phyloP scores from a whole-genome alignment of 1,140 invertebrate species.

The Orchestia grillus region DNA sequence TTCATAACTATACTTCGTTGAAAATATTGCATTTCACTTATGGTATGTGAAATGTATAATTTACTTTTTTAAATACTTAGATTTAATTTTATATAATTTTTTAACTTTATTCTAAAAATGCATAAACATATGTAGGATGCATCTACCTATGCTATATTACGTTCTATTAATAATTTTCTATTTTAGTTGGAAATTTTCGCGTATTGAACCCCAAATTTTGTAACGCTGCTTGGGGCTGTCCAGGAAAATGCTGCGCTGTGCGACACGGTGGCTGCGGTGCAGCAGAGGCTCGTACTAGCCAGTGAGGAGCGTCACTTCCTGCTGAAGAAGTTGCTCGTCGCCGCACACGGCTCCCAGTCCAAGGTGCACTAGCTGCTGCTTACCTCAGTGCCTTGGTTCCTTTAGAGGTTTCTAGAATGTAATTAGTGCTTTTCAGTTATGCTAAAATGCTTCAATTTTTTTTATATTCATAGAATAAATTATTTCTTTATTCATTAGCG shows the following conservation, averaged over 20 bases:
- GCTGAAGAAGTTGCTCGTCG: not conserved
- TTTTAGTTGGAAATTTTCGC: not conserved
- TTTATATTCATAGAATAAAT: not conserved
- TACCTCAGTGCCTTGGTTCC: not conserved
- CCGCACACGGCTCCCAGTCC: not conserved
- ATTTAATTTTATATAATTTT: too few species aligned
- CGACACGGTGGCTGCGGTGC: not conserved
- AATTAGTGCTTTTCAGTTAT: not conserved
- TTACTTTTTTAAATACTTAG: too few species aligned
- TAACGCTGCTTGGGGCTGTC: not conserved
- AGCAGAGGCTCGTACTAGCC: conserved; percentile 21
- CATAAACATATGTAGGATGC: too few species aligned
- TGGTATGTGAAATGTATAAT: too few species aligned
- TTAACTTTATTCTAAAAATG: too few species aligned
- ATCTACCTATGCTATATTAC: too few species aligned
- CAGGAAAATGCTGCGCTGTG: conserved; percentile 45
- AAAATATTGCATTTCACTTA: too few species aligned
- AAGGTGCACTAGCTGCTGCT: not conserved
- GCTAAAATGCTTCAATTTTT: not conserved
- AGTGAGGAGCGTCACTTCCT: conserved; percentile 23
- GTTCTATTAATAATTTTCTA: too few species aligned
- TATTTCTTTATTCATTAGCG: not conserved
- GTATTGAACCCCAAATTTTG: not conserved
- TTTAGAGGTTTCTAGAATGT: not conserved
- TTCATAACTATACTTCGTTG: too few species aligned